A percentile compares a stretch with the other conserved stretches of the same genome.
Conservation (phyloP, 2,797 vertebrate genomes). For the Lithobates sylvaticus region DNA sequence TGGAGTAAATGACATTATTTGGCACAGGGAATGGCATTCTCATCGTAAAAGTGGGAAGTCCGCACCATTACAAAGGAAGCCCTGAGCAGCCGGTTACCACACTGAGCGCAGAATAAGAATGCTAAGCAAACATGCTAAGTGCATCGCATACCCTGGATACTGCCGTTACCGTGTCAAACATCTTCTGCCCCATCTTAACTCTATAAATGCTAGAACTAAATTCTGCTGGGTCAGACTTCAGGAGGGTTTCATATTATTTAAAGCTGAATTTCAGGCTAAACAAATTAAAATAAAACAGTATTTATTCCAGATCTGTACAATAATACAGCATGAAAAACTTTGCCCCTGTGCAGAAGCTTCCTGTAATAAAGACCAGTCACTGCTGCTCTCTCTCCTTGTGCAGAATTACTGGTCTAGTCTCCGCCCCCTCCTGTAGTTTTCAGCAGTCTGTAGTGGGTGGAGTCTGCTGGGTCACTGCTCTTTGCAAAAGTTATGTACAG, state of each 20-base stretch:
- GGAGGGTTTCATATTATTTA: neutral
- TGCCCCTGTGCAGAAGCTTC: no score
- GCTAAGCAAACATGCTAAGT: slow-evolving; percentile 26
- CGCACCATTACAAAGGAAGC: slow-evolving; percentile 31
- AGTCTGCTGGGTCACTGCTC: no score
- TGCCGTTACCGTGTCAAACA: slow-evolving; percentile 12
- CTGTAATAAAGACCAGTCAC: no score
- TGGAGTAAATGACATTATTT: neutral
- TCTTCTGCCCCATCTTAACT: neutral
- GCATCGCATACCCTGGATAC: slow-evolving; percentile 9
- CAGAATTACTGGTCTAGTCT: no score
- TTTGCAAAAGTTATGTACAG: no score
- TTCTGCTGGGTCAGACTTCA: neutral
- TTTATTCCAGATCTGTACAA: no score
- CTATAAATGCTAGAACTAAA: neutral
- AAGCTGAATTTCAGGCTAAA: no score
- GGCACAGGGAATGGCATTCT: neutral
- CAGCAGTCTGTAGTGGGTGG: no score
- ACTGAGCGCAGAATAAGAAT: neutral
- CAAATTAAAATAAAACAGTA: no score
- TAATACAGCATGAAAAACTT: no score
- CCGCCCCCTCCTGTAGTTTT: no score
- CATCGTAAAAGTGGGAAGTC: slow-evolving; percentile 9
- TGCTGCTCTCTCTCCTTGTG: no score
- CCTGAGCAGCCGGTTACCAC: neutral